These are phyloP conservation scores for Otus scops DNA, from an alignment of 2,797 vertebrate genomes.

Conservation along the genomic window DNA sequence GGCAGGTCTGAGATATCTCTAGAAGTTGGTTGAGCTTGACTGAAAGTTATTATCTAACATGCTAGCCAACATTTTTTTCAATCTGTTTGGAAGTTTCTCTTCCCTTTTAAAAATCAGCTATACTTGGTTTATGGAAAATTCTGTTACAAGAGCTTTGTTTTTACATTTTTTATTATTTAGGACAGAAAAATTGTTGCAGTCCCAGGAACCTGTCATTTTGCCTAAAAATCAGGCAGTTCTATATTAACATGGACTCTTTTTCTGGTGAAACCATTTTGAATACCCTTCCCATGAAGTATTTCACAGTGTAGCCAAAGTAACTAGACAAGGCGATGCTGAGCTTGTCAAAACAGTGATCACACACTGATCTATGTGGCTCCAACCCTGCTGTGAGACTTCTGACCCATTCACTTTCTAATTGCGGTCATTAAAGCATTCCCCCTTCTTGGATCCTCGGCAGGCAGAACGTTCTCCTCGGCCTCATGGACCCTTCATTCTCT, in stretches of 20 bases:
- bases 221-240: not conserved
- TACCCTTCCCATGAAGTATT: not conserved
- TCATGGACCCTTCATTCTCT: not conserved
- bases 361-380: not conserved
- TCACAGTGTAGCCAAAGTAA: constrained; percentile 4
- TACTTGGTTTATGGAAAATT: constrained; percentile 34
- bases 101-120: constrained; percentile 1
- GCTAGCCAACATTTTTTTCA: not conserved
- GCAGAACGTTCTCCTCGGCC: not conserved
- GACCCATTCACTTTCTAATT: not conserved
- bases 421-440: not conserved
- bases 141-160: not conserved
- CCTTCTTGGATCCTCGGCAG: not conserved
- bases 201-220: constrained; percentile 12
- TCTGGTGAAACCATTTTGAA: not conserved
- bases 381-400: not conserved
- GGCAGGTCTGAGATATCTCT: constrained; percentile 26
- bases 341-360: not conserved
- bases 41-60: constrained; percentile 31
- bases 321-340: not conserved
- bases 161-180: constrained; percentile 20
- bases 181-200: constrained; percentile 11
- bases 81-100: not conserved
- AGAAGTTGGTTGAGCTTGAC: not conserved
- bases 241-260: not conserved